Conservation (phyloP, 2,113 vertebrate genomes). For the Cisticola juncidis region DNA sequence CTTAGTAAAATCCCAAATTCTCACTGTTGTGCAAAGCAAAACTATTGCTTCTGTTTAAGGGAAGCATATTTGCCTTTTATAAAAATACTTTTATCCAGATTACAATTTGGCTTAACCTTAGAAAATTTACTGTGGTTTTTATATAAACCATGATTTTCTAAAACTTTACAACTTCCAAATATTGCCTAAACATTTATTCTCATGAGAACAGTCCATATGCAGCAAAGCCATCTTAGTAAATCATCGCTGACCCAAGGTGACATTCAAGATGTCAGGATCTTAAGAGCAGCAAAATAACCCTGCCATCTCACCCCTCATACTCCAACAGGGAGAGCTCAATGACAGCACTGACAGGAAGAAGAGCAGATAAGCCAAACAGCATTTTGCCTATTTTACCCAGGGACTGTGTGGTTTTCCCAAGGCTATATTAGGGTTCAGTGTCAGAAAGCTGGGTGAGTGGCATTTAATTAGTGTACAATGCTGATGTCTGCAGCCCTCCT, state of each 20-base stretch:
- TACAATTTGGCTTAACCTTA: neutral
- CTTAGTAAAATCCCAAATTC: neutral
- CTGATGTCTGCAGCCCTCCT: constrained; percentile 18
- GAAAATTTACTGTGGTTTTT: neutral
- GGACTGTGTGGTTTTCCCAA: neutral
- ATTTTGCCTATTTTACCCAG: neutral
- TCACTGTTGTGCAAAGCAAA: neutral
- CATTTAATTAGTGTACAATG: neutral
- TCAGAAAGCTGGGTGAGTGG: neutral
- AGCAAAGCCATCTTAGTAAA: neutral
- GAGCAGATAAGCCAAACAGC: neutral
- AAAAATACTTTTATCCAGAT: neutral
- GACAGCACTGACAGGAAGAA: neutral
- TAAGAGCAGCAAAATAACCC: neutral
- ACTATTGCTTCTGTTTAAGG: neutral
- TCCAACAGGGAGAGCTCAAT: neutral
- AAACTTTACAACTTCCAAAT: neutral
- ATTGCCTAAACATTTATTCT: neutral
- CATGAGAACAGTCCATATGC: neutral
- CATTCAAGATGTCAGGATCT: neutral
- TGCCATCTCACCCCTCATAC: neutral
- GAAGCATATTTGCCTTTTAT: neutral
- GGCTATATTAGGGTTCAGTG: neutral
- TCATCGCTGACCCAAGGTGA: neutral
- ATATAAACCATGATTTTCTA: neutral